These are phyloP conservation scores for Notodonta dromedarius DNA, from an alignment of 2,888 invertebrate species.

Conservation along the genomic window DNA sequence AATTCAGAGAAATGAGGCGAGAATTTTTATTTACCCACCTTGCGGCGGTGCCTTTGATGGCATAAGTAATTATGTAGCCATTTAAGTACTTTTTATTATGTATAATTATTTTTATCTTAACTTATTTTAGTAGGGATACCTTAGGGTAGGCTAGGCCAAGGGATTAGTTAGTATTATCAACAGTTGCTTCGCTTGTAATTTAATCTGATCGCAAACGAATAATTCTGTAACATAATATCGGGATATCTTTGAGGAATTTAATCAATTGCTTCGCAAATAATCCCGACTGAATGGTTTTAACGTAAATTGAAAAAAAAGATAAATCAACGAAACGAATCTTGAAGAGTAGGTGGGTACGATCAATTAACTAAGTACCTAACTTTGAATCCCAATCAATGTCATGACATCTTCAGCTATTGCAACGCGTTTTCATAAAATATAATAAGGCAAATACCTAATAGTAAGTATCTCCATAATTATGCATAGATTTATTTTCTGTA, in stretches of 20 bases:
- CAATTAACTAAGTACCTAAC: not conserved
- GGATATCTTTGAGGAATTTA: not conserved
- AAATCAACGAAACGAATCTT: not conserved
- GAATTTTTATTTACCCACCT: not conserved
- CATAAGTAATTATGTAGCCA: slow-evolving; percentile 3
- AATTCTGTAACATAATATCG: not conserved
- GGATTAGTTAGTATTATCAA: too few relatives aligned
- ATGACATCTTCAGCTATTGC: not conserved
- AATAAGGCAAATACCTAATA: too few relatives aligned
- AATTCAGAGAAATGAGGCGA: slow-evolving; percentile 1
- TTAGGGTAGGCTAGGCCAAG: too few relatives aligned
- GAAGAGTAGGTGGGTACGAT: not conserved
- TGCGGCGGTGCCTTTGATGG: not conserved
- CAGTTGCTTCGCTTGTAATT: too few relatives aligned
- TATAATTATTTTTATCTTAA: not conserved
- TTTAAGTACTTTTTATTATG: not conserved
- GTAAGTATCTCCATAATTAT: too few relatives aligned
- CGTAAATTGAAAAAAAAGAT: slow-evolving; percentile 1
- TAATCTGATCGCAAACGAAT: not conserved
- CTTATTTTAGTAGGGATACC: not conserved
- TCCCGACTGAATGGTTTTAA: not conserved
- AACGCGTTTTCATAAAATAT: too few relatives aligned
- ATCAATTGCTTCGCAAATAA: not conserved
- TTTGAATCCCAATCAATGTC: not conserved
- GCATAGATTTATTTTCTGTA: too few relatives aligned